Percentiles rank a stretch among this genome's conserved stretches.
phyloP scores from a whole-genome alignment of 2,888 invertebrate genomes.

The Plebejus argus region DNA sequence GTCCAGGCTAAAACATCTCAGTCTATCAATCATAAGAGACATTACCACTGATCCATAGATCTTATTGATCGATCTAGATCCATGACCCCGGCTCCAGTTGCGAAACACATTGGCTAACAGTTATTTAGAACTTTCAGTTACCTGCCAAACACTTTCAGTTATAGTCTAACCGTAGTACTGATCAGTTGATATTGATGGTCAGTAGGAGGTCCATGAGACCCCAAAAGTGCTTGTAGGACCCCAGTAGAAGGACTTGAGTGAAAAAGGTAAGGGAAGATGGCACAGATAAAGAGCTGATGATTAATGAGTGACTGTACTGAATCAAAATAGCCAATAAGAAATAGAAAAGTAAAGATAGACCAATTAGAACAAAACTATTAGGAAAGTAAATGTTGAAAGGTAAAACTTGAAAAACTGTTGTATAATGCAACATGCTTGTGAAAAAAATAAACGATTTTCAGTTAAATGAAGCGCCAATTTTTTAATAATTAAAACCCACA shows the following conservation, averaged over 20 bases:
- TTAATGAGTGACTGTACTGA: neutral
- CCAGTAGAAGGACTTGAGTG: neutral
- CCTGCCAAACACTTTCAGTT: conserved; percentile 33
- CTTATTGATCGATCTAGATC: conserved; percentile 25
- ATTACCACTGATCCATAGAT: neutral
- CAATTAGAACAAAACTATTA: no score
- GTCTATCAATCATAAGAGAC: neutral
- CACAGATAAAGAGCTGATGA: neutral
- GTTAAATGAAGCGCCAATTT: no score
- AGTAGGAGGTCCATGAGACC: neutral
- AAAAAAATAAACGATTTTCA: no score
- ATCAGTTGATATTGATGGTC: conserved; percentile 27
- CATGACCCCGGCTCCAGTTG: conserved; percentile 29
- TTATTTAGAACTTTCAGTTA: conserved; percentile 40
- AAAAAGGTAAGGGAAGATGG: neutral
- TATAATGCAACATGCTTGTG: no score
- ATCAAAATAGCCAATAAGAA: neutral
- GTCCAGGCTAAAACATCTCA: no score
- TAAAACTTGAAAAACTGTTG: no score
- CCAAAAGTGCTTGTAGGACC: neutral
- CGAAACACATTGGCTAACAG: conserved; percentile 23
- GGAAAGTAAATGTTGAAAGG: no score
- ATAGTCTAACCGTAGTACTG: conserved; percentile 30
- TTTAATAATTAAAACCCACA: no score
- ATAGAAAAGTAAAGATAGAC: neutral